These are phyloP conservation scores for Protodeltote pygarga DNA, from an alignment of 2,888 invertebrate species.

Conservation along the genomic window DNA sequence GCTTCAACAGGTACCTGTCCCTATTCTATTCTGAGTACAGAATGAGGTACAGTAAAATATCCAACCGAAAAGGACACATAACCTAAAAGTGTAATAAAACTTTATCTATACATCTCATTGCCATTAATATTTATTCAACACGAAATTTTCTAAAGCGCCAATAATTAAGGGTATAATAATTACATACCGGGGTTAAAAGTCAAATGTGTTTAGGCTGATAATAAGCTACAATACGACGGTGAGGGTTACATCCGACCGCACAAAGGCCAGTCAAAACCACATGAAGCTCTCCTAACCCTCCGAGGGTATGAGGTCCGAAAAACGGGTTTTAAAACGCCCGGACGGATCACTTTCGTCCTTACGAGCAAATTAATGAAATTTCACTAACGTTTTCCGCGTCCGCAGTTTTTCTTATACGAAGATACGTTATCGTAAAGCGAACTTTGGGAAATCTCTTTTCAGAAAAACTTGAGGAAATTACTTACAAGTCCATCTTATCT, in stretches of 20 bases:
- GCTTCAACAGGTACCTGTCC: conserved; percentile 8
- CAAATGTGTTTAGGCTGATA: conserved; percentile 63
- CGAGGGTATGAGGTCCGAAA: conserved; percentile 19
- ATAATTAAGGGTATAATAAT: conserved; percentile 58
- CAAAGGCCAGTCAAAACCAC: conserved; percentile 64
- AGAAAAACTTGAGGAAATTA: conserved; percentile 25
- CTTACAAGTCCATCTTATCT: conserved; percentile 29
- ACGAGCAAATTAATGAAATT: conserved; percentile 62
- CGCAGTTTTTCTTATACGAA: conserved; percentile 11
- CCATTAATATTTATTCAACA: conserved; percentile 32
- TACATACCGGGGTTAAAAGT: conserved; percentile 58
- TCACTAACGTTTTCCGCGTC: conserved; percentile 51
- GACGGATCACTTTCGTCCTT: conserved; percentile 50
- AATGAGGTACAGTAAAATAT: conserved; percentile 6
- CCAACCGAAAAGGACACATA: background rate
- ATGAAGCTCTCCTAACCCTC: conserved; percentile 43
- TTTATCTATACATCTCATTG: conserved; percentile 11
- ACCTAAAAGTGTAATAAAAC: conserved; percentile 32
- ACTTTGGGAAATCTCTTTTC: conserved; percentile 26
- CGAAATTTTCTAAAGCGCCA: conserved; percentile 45
- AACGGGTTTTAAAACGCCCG: conserved; percentile 29
- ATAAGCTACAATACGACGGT: conserved; percentile 52
- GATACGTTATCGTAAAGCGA: conserved; percentile 18
- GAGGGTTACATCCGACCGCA: conserved; percentile 60
- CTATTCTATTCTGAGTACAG: background rate